Percentiles rank a stretch among this genome's conserved stretches.
Evolutionary conservation across 2,888 invertebrate species (phyloP).

Genomic region (Malthinus seriepunctatus): DNA sequence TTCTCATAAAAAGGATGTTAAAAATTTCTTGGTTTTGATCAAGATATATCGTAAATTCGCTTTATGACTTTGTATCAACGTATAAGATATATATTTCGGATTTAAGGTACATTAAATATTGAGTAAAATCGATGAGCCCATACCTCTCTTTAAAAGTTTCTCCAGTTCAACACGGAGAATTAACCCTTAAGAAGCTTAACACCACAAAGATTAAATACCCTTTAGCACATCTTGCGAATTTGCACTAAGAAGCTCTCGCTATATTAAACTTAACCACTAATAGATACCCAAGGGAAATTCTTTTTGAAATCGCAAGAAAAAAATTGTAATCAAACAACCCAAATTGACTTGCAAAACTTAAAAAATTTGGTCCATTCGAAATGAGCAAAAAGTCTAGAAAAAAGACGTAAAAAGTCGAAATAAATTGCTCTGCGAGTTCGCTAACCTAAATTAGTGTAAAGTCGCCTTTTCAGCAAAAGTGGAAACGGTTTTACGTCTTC

Average conservation of each 20-base stretch:
- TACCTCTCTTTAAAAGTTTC: conserved; percentile 16
- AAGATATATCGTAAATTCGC: conserved; percentile 11
- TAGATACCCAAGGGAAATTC: too few relatives aligned
- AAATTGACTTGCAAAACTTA: not conserved
- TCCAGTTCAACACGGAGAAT: conserved; percentile 20
- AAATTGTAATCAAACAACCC: not conserved
- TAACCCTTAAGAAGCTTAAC: conserved; percentile 22
- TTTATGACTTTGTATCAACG: conserved; percentile 14
- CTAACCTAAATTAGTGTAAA: not conserved
- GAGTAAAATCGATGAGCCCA: conserved; percentile 21
- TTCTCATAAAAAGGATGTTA: conserved; percentile 18
- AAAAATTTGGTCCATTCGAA: not conserved
- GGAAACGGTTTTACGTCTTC: not conserved
- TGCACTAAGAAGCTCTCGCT: too few relatives aligned
- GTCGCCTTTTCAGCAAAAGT: not conserved
- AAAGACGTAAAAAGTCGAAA: not conserved
- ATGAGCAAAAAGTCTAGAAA: not conserved
- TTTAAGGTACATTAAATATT: conserved; percentile 23
- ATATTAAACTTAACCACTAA: too few relatives aligned
- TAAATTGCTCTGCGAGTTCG: too few relatives aligned
- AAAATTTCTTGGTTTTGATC: conserved; percentile 11
- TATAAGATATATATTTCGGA: conserved; percentile 10
- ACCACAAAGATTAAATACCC: conserved; percentile 21
- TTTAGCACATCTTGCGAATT: too few relatives aligned
- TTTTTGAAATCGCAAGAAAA: too few relatives aligned